Base-by-base conservation (phyloP, 2,797 vertebrate genomes). In the Chelon labrosus region DNA sequence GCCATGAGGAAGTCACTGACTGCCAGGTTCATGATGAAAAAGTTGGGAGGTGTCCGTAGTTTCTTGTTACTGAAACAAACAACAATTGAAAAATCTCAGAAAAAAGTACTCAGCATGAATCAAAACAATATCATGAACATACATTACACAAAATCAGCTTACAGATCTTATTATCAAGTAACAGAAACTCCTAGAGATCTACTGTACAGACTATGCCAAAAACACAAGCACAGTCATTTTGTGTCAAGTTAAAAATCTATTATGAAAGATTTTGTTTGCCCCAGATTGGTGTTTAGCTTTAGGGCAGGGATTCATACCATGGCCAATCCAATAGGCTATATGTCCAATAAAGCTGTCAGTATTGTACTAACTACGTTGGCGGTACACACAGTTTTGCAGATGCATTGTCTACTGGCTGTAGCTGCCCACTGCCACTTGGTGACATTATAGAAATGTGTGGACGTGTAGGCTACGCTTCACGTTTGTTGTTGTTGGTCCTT, bases 1-100 rank as follows among this genome's bases (percentile, higher is more conserved):
- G 96, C 96, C 97, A 99, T 99, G 75, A 98, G 92, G 92, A 99
- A 96, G 88, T 98, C 97, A 56, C 96, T 97, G 85, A 97, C 52
- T 0, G 97, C 97, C 58, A 97, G 93, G 86, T 97, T 99, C 93
- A 97, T 92, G 64, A 98, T 96, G 88, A 97, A 93, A 85, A 94
- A 92, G 84, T 97, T 99, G 62, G 96, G 94, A 0, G 95, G 94
- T 8, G 95, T 98, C 61, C 91, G 91, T 20, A 99, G 95, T 76
- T 95, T 95, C 88, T 96, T 96, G 77, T 95, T 96, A 88, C 97
- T 99, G 75, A 78, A 92, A 92, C 49, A 84, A 57, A 84, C 4
- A 4, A 79, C 2, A 4, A 73, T 58, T 54, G 6, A 53, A 1
- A 63, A 11, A 2, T 50, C 7, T 38, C 7, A 52, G 31, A 22